Base-by-base conservation (phyloP, 1,140 invertebrate genomes). In the Drosophila persimilis region DNA sequence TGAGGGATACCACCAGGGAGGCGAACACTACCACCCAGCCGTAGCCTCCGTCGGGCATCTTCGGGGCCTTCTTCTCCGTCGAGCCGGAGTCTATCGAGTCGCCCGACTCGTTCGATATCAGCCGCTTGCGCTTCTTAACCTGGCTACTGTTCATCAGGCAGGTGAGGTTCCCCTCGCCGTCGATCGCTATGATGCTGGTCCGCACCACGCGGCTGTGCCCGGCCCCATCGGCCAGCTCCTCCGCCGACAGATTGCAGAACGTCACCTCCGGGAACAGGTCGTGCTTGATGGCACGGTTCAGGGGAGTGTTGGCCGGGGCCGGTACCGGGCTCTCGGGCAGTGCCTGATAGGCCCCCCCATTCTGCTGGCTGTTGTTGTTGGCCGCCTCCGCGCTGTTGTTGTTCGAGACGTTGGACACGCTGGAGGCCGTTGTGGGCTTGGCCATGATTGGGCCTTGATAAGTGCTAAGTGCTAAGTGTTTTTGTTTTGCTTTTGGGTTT, bases 11-110 rank as follows among this genome's bases (percentile, higher is more conserved):
- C 41, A 98, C 86, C 56, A 98, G 94, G 0, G 97, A 97, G 0
- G 97, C 94, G 3, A 95, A 90, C 0, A 98, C 97, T 0, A 98
- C 96, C 8, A 98, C 94, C 97, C 97, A 98, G 0, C 97, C 97
- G 57, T 90, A 91, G n/a, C 90, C 90, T 6, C 90, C 90, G 74
- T 91, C 90, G 2, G 90, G 90, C 63, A 91, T 91, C 64, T 91
- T 88, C 13, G 88, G 85, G 8, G 86, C 58, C 45, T 91, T 90
- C 55, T 90, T 91, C 11, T 90, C 86, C 5, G 80, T 83, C 24
- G 63, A 70, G 17, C 69, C 61, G 20, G 90, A 91, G 35, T 91
- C 88, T 6, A 90, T 91, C 6, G 88, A 91, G 56, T 91, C 90
- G 0, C 81, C 89, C 6, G 89, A 90, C 47, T 90, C 85, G 45